A percentile compares a stretch with the other conserved stretches of the same genome.
Evolutionary conservation across 2,888 invertebrate genomes (phyloP).

Genomic region (Hyppa rectilinea): DNA sequence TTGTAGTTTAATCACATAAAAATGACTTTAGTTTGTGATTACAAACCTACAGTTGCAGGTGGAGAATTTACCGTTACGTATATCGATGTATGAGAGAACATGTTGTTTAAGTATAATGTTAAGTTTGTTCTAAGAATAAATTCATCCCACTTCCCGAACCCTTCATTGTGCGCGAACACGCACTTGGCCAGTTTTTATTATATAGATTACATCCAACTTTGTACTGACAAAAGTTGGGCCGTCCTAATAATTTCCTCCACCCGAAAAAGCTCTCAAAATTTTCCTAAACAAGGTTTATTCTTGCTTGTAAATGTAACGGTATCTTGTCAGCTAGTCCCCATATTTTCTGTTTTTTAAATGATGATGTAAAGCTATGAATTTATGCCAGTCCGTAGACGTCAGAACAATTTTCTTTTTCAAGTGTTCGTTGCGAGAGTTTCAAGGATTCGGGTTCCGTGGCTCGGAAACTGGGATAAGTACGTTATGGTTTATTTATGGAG

Average conservation of each 20-base stretch:
- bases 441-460: slow-evolving; percentile 65
- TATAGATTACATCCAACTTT: slow-evolving; percentile 62
- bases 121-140: no score
- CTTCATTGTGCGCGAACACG: no score
- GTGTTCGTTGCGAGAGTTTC: slow-evolving; percentile 73
- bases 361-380: slow-evolving; percentile 85
- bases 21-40: no score
- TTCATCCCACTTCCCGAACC: no score
- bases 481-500: slow-evolving; percentile 38
- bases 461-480: slow-evolving; percentile 34
- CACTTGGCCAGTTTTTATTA: no score
- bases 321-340: slow-evolving; percentile 51
- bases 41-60: no score
- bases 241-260: not conserved
- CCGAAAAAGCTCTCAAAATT: slow-evolving; percentile 29
- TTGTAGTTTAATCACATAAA: no score
- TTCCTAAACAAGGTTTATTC: slow-evolving; percentile 28
- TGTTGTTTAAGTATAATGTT: no score
- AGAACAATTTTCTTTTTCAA: slow-evolving; percentile 81
- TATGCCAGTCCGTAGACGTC: slow-evolving; percentile 78
- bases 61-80: no score
- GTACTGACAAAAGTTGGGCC: slow-evolving; percentile 55
- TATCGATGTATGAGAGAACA: no score
- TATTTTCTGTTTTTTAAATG: slow-evolving; percentile 80
- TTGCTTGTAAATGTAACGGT: slow-evolving; percentile 35